A percentile compares a stretch with the other conserved stretches of the same genome.
phyloP scores from a whole-genome alignment of 2,888 invertebrate species.

The Incurvaria masculella region DNA sequence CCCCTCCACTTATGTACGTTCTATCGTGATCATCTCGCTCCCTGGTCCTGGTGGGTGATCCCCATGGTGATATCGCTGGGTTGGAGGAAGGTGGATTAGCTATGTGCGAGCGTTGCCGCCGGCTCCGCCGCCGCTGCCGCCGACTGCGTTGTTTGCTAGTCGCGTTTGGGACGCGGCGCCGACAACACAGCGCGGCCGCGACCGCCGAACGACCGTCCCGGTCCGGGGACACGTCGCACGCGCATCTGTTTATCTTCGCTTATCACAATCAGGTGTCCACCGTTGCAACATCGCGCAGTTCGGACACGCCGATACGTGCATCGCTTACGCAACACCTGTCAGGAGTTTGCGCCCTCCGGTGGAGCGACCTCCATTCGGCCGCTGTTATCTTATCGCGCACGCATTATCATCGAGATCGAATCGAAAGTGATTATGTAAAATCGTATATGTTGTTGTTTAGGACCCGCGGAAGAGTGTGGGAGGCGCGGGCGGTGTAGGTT shows the following conservation, averaged over 20 bases:
- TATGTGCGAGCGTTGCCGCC: conserved; percentile 13
- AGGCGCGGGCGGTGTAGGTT: conserved; percentile 29
- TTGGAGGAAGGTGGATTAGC: too few species aligned
- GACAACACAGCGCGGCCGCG: conserved; percentile 29
- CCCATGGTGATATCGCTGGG: too few species aligned
- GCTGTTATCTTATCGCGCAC: not conserved
- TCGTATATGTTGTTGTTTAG: not conserved
- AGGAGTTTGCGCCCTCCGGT: not conserved
- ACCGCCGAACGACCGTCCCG: conserved; percentile 27
- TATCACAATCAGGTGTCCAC: not conserved
- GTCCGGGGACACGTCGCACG: not conserved
- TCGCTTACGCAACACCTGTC: not conserved
- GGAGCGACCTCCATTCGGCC: not conserved
- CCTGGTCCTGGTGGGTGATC: too few species aligned
- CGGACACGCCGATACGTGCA: not conserved
- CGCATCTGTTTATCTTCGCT: not conserved
- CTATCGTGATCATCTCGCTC: too few species aligned
- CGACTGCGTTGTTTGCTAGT: conserved; percentile 29
- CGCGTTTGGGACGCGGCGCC: conserved; percentile 47
- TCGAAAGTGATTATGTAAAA: not conserved
- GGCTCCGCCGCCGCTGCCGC: conserved; percentile 12
- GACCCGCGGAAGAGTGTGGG: not conserved
- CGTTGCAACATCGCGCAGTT: not conserved
- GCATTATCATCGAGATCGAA: not conserved
- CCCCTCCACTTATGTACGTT: too few species aligned